Base-by-base conservation (phyloP, 2,888 invertebrate species). In the Nycteola revayana region DNA sequence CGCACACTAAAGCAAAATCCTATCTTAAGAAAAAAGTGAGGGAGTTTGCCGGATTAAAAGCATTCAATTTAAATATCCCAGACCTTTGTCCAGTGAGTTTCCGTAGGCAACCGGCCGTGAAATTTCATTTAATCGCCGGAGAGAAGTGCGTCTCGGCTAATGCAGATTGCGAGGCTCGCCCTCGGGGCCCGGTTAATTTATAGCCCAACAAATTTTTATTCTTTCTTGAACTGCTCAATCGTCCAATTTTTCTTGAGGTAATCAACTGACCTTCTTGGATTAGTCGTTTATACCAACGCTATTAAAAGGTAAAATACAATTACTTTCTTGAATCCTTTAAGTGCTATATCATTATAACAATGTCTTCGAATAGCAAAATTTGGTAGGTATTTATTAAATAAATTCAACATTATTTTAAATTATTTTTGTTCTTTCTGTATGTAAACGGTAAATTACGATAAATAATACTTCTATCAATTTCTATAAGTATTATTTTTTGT, bases 61-160 rank as follows among this genome's bases (percentile, higher is more conserved):
- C 74, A 64, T 83, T 82, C 78, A 77, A 81, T 83, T 84, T 78
- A 80, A 85, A 84, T 81, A 77, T 75, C 69, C 69, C 69, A 67
- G 73, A 75, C 77, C 81, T 84, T 84, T 82, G 84, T 84, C 85
- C 84, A 71, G 77, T 60, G 72, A 71, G 76, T 69, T 79, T 69
- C 75, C 68, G 76, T 63, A 75, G 75, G 83, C 79, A 80, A 67
- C 80, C 74, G 74, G 68, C 79, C 82, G 75, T 85, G 82, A 85
- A 84, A 85, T 84, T 84, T 85, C 82, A 85, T 85, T 85, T 85
- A 85, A 85, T 84, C 83, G 82, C 63, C 55, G 65, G 71, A 76
- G 80, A 83, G 80, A 76, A 83, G 84, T 85, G 85, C 84, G 84
- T 81, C 84, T 73, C 71, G 63, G 71, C 81, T 86, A 85, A 86